A percentile compares a stretch with the other conserved stretches of the same genome.
Conservation (phyloP, 2,797 vertebrate species). For the Odontamblyopus lacepedii region DNA sequence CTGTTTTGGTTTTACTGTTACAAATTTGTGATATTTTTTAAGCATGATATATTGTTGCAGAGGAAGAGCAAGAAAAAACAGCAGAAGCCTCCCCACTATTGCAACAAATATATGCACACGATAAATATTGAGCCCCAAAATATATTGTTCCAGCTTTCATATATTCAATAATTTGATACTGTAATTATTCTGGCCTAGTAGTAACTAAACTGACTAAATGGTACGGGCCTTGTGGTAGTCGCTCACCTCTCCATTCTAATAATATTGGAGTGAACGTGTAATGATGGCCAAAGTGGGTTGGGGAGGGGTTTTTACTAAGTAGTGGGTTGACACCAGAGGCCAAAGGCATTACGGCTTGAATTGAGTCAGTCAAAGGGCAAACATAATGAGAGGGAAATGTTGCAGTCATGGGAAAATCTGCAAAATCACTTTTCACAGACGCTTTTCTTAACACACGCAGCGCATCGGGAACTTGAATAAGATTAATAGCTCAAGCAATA, state of each 20-base stretch:
- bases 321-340: slow-evolving; percentile 67
- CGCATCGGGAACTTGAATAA: not conserved
- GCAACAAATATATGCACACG: too few relatives aligned
- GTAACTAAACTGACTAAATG: not conserved
- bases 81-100: too few relatives aligned
- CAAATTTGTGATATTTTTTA: not conserved
- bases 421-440: slow-evolving; percentile 45
- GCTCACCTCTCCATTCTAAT: not conserved
- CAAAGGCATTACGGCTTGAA: slow-evolving; percentile 70
- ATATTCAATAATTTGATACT: too few relatives aligned
- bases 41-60: too few relatives aligned
- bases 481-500: not conserved
- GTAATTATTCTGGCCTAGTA: not conserved
- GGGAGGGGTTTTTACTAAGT: slow-evolving; percentile 46
- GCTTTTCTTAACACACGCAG: not conserved
- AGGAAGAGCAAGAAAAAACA: too few relatives aligned
- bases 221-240: not conserved
- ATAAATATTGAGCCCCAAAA: too few relatives aligned
- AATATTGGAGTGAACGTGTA: slow-evolving; percentile 21
- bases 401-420: slow-evolving; percentile 62
- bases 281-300: slow-evolving; percentile 36
- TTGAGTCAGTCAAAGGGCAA: slow-evolving; percentile 63
- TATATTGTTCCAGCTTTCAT: too few relatives aligned
- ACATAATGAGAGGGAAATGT: slow-evolving; percentile 56
- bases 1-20: not conserved